These are phyloP conservation scores for Probosciger aterrimus DNA, from an alignment of 2,113 vertebrate species.

Conservation along the genomic window DNA sequence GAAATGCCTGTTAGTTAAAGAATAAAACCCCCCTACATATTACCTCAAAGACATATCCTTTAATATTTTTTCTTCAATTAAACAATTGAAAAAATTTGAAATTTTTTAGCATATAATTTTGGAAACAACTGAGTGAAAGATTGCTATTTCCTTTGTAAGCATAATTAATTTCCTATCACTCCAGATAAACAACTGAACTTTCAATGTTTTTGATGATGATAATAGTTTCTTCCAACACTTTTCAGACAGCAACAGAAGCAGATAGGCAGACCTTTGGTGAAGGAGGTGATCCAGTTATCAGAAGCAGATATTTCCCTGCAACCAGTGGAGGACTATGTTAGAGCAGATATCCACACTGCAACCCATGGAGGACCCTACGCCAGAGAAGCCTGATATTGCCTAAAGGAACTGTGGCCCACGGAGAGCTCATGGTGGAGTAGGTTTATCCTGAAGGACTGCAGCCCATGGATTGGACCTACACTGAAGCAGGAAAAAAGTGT, in stretches of 20 bases:
- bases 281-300: too few relatives aligned
- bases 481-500: background rate
- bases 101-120: background rate
- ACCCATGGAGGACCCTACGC: too few relatives aligned
- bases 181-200: background rate
- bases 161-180: background rate
- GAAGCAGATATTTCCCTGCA: too few relatives aligned
- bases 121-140: background rate
- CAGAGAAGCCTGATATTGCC: too few relatives aligned
- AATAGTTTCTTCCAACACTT: background rate
- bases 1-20: background rate
- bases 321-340: too few relatives aligned
- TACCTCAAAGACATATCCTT: background rate
- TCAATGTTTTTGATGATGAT: background rate
- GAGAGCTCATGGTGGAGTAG: too few relatives aligned
- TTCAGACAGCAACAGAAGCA: background rate
- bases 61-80: background rate
- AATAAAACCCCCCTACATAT: rapidly evolving
- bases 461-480: too few relatives aligned
- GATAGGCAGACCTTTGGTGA: background rate
- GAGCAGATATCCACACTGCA: too few relatives aligned
- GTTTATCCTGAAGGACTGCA: too few relatives aligned
- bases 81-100: background rate
- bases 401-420: too few relatives aligned
- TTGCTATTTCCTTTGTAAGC: background rate